Percentiles rank a stretch among this genome's conserved stretches.
These are phyloP conservation scores for Talpa occidentalis DNA, from an alignment of 2,113 vertebrate genomes.

Conservation along the genomic window DNA sequence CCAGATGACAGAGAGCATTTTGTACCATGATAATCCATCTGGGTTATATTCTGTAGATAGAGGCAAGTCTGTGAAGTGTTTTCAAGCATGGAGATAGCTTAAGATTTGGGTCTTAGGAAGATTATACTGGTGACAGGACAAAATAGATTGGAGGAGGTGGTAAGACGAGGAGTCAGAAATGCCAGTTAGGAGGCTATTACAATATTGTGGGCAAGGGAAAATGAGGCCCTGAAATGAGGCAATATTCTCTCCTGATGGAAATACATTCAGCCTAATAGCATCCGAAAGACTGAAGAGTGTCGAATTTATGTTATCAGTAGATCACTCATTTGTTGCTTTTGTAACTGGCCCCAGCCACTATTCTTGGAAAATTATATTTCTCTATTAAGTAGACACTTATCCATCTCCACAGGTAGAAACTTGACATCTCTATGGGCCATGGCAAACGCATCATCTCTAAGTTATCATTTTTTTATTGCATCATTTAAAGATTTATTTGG, in stretches of 20 bases:
- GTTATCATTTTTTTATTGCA: slow-evolving; percentile 69
- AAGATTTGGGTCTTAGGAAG: slow-evolving; percentile 19
- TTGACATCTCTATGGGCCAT: slow-evolving; percentile 69
- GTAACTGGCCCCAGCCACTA: slow-evolving; percentile 26
- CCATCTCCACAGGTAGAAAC: slow-evolving; percentile 58
- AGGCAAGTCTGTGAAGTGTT: background rate
- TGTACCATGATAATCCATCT: background rate
- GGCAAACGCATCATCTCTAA: slow-evolving; percentile 68
- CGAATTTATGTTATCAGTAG: slow-evolving; percentile 33
- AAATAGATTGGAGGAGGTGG: background rate
- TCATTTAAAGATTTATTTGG: slow-evolving; percentile 76
- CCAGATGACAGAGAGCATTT: background rate
- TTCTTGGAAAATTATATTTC: slow-evolving; percentile 69
- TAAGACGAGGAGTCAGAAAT: background rate
- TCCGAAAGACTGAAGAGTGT: slow-evolving; percentile 19
- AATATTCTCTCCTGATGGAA: slow-evolving; percentile 30
- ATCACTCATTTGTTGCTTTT: slow-evolving; percentile 62
- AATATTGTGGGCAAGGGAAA: background rate
- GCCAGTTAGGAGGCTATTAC: background rate
- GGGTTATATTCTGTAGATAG: slow-evolving; percentile 15
- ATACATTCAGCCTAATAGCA: slow-evolving; percentile 12
- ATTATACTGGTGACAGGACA: slow-evolving; percentile 31
- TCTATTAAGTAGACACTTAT: slow-evolving; percentile 64
- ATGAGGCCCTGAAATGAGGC: background rate
- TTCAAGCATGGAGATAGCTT: background rate